phyloP scores from a whole-genome alignment of 2,113 vertebrate species.

The Mohoua ochrocephala region DNA sequence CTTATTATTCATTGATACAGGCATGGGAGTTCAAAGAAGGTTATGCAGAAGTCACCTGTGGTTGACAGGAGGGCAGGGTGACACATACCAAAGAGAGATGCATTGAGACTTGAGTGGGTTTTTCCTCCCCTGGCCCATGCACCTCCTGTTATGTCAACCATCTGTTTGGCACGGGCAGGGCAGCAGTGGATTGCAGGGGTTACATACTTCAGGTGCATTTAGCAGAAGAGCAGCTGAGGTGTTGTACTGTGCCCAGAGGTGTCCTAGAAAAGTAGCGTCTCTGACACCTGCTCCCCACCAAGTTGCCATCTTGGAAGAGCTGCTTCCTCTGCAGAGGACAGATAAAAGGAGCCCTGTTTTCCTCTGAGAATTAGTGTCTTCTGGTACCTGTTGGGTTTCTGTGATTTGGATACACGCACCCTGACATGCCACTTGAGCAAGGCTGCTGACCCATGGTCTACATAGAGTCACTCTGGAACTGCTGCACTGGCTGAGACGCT shows the following conservation, averaged over 20 bases:
- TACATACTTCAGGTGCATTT: fast-evolving
- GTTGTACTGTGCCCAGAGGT: background rate
- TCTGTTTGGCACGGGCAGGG: background rate
- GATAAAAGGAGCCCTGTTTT: background rate
- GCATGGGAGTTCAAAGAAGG: background rate
- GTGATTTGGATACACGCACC: background rate
- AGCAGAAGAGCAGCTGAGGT: background rate
- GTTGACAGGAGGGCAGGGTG: background rate
- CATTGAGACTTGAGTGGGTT: background rate
- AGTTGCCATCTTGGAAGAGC: background rate
- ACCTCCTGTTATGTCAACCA: background rate
- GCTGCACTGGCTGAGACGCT: background rate
- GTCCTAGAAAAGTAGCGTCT: background rate
- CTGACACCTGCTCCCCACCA: background rate
- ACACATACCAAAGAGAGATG: background rate
- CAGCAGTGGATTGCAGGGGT: background rate
- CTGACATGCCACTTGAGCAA: background rate
- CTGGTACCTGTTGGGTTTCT: background rate
- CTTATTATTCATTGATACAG: background rate
- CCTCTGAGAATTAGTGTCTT: background rate
- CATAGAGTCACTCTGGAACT: background rate
- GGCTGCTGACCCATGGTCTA: background rate
- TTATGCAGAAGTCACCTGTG: background rate
- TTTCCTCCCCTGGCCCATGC: background rate
- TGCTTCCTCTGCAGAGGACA: background rate